Evolutionary conservation across 2,113 vertebrate species (phyloP), one percentile per base, ranked within the genome.

Genomic region (Chrysemys picta): DNA sequence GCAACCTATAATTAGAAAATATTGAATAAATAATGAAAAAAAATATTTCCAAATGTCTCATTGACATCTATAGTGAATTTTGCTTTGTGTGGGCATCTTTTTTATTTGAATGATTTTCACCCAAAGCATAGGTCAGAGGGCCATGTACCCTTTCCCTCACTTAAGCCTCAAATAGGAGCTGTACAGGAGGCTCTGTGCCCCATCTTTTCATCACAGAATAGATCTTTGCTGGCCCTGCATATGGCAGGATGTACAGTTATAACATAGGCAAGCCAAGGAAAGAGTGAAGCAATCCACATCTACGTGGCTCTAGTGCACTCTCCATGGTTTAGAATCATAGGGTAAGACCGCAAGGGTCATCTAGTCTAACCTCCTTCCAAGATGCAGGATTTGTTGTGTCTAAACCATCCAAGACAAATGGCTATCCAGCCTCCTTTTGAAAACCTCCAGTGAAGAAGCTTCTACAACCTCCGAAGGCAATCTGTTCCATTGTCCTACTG

Each of bases 41-140:
- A 92, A 80, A 88, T 56, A 21, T 95, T 95, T 95, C 62, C 91
- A 94, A 94, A 91, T 53, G 82, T 72, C 59, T 29, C 4, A 84
- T 90, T 79, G 38, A 82, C 82, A 91, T 93, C 90, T 82, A 29
- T 80, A 94, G 84, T 86, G 1, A 91, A 56, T 90, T 95, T 90
- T 95, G 9, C 49, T 94, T 78, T 94, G 52, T 12, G 8, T 84
- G 54, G 21, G 11, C 2, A 76, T 6, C 59, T 4, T 14, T 24
- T 89, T 75, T 50, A 13, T 50, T 50, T 50, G 49, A 50, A 4
- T 14, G 49, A 50, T 50, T 50, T 50, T 14, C 49, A 50, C 12
- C 49, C 49, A 50, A 50, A 50, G 49, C 49, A 13, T 50, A 50
- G 49, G 49, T 50, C 2, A 91, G 8, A 93, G 84, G 83, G n/a